Evolutionary conservation across 2,888 invertebrate species (phyloP).

Genomic region (Noctua fimbriata): DNA sequence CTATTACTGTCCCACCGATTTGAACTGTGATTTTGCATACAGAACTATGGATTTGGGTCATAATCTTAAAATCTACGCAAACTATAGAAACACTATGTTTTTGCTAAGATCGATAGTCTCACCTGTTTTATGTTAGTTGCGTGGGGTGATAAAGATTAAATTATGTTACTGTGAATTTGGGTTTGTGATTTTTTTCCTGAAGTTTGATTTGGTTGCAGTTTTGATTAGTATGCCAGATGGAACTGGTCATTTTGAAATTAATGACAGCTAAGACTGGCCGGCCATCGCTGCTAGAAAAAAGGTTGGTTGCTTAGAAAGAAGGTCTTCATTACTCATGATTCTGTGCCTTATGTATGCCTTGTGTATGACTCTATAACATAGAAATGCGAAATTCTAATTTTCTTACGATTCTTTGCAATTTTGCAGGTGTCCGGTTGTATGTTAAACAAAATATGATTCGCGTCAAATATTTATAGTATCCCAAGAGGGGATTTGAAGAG

Average conservation of each 20-base stretch:
- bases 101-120: slow-evolving; percentile 42
- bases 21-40: background rate
- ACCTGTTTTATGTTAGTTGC: slow-evolving; percentile 58
- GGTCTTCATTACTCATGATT: background rate
- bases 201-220: slow-evolving; percentile 65
- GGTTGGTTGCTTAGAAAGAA: slow-evolving; percentile 4
- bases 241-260: slow-evolving; percentile 69
- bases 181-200: slow-evolving; percentile 52
- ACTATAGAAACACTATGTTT: slow-evolving; percentile 40
- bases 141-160: slow-evolving; percentile 45
- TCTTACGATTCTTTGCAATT: no score
- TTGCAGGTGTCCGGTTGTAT: no score
- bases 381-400: no score
- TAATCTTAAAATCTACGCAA: slow-evolving; percentile 61
- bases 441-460: no score
- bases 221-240: slow-evolving; percentile 72
- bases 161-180: slow-evolving; percentile 72
- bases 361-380: background rate
- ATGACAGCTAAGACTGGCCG: slow-evolving; percentile 55
- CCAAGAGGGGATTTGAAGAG: no score
- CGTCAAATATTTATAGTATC: no score
- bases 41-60: slow-evolving; percentile 70
- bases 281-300: background rate
- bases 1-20: background rate
- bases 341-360: no score